These are phyloP conservation scores for Atrichornis clamosus DNA, from an alignment of 2,113 vertebrate species.

Conservation along the genomic window DNA sequence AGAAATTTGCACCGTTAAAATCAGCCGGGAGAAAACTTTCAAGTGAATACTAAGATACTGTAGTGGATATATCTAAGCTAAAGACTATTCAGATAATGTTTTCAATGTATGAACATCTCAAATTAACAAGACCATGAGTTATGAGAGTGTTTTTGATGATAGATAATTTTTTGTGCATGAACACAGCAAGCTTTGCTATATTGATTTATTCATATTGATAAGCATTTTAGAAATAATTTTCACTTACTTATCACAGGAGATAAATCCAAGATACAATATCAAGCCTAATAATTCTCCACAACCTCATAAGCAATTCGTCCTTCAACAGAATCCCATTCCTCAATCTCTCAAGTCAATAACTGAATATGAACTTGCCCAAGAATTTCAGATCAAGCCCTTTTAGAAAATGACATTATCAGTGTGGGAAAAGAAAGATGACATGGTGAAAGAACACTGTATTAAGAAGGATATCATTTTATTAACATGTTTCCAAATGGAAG, in stretches of 20 bases:
- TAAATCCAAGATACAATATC: background rate
- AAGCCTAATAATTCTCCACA: background rate
- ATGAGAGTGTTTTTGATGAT: background rate
- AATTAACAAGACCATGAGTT: background rate
- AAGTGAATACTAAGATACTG: background rate
- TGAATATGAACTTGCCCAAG: background rate
- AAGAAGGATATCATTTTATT: background rate
- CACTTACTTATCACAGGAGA: background rate
- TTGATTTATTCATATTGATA: background rate
- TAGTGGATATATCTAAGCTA: background rate
- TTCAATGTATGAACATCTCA: background rate
- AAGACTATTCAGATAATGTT: background rate
- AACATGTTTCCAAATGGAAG: background rate
- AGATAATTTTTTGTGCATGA: background rate
- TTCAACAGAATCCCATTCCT: background rate
- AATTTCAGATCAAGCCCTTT: background rate
- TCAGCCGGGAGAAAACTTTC: background rate
- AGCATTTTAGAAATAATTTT: constrained; percentile 30
- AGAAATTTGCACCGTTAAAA: background rate
- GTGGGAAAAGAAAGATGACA: background rate
- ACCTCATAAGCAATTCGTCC: background rate
- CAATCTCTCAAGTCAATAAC: background rate
- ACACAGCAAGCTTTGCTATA: background rate
- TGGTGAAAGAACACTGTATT: background rate
- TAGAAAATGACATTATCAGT: background rate